Evolutionary conservation across 2,888 invertebrate genomes (phyloP).

Genomic region (Nudaria mundana): DNA sequence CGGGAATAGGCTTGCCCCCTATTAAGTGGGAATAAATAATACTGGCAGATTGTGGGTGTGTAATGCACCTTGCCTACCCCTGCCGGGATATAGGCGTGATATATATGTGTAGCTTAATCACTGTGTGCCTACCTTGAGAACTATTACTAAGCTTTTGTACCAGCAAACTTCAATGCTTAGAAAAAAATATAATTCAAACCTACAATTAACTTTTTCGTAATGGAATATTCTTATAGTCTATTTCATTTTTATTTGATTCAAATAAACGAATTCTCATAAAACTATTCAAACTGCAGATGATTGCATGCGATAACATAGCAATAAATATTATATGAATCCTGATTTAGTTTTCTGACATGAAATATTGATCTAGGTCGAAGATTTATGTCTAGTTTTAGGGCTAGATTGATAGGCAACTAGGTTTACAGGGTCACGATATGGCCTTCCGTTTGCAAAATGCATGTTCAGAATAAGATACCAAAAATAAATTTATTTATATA

Average conservation of each 20-base stretch:
- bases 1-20: too few relatives aligned
- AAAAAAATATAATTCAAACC: too few relatives aligned
- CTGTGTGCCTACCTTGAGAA: too few relatives aligned
- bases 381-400: constrained; percentile 22
- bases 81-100: too few relatives aligned
- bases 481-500: too few relatives aligned
- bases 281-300: constrained; percentile 10
- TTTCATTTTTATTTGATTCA: not conserved
- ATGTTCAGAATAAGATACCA: constrained; percentile 10
- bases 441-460: constrained; percentile 29
- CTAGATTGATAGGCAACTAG: constrained; percentile 27
- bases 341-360: constrained; percentile 26
- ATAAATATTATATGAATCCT: constrained; percentile 14
- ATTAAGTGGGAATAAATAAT: too few relatives aligned
- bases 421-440: constrained; percentile 29
- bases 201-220: too few relatives aligned
- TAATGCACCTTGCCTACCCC: too few relatives aligned
- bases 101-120: too few relatives aligned
- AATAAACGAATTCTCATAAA: constrained; percentile 3
- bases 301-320: constrained; percentile 17
- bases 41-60: too few relatives aligned
- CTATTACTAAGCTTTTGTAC: too few relatives aligned
- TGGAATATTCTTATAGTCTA: not conserved
- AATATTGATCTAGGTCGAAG: constrained; percentile 24
- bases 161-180: too few relatives aligned